Evolutionary conservation across 2,113 vertebrate species (phyloP).

Genomic region (Cyprinodon brontotheroides): DNA sequence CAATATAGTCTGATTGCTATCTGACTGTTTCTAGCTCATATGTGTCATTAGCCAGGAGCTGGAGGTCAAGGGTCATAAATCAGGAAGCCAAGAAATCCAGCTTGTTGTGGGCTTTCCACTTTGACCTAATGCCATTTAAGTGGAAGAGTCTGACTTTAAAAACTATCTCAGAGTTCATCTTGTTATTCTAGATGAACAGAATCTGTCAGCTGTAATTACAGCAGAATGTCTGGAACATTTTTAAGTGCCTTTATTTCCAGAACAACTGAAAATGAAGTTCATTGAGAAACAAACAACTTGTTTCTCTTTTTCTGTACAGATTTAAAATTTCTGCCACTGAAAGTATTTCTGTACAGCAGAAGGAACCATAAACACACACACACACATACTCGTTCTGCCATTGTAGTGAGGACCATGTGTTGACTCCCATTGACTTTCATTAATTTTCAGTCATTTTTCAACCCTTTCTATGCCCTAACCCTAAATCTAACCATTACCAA

Average conservation of each 20-base stretch:
- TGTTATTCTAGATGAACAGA: conserved; percentile 15
- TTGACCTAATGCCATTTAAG: conserved; percentile 55
- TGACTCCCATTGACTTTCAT: too few species aligned
- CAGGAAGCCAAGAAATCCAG: conserved; percentile 67
- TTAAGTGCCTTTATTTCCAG: conserved; percentile 34
- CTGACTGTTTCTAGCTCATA: conserved; percentile 65
- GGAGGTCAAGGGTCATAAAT: conserved; percentile 63
- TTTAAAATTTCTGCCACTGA: conserved; percentile 32
- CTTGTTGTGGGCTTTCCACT: conserved; percentile 34
- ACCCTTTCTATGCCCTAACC: too few species aligned
- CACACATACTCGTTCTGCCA: conserved; percentile 3
- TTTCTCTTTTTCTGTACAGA: conserved; percentile 28
- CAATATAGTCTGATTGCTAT: conserved; percentile 51
- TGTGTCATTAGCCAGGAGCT: conserved; percentile 65
- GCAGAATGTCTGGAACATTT: conserved; percentile 37
- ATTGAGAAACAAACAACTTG: conserved; percentile 3
- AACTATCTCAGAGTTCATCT: conserved; percentile 6
- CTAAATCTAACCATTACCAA: too few species aligned
- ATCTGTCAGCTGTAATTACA: conserved; percentile 32
- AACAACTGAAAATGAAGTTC: conserved; percentile 34
- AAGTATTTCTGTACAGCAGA: conserved; percentile 23
- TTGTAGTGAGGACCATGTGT: too few species aligned
- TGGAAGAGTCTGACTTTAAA: conserved; percentile 33
- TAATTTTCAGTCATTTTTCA: too few species aligned
- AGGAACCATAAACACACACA: conserved; percentile 21